Evolutionary conservation across 2,797 vertebrate genomes (phyloP).

Genomic region (Scolopax rusticola): DNA sequence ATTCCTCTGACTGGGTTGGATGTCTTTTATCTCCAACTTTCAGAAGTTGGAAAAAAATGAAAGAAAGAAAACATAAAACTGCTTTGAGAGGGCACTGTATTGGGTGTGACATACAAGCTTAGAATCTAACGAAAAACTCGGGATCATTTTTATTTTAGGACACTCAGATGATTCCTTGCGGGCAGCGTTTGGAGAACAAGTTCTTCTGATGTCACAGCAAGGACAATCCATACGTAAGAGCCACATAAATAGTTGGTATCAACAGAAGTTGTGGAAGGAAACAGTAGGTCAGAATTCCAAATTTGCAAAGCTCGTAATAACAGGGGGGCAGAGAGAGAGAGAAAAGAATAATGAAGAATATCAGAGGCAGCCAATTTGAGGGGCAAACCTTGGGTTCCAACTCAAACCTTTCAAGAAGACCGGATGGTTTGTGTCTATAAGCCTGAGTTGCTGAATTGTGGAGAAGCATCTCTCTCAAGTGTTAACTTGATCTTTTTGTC

Average conservation of each 20-base stretch:
- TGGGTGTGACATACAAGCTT: neutral
- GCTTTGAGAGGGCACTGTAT: neutral
- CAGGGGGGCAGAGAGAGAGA: neutral
- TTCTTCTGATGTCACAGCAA: neutral
- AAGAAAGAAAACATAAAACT: neutral
- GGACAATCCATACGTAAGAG: neutral
- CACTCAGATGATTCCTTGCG: neutral
- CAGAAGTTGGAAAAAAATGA: neutral
- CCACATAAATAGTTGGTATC: neutral
- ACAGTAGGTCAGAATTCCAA: neutral
- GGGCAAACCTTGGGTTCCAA: neutral
- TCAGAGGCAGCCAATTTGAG: neutral
- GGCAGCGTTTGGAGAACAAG: neutral
- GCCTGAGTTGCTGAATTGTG: neutral
- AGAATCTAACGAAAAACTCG: neutral
- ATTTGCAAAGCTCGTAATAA: neutral
- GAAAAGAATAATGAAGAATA: neutral
- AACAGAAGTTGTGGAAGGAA: neutral
- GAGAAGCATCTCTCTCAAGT: neutral
- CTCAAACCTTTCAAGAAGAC: neutral
- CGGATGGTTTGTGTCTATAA: neutral
- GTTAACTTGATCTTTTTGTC: neutral
- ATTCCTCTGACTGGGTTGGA: neutral
- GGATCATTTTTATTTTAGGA: neutral
- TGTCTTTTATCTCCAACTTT: neutral